Conservation (phyloP, 2,888 invertebrate genomes). For the Rotaria sp. region DNA sequence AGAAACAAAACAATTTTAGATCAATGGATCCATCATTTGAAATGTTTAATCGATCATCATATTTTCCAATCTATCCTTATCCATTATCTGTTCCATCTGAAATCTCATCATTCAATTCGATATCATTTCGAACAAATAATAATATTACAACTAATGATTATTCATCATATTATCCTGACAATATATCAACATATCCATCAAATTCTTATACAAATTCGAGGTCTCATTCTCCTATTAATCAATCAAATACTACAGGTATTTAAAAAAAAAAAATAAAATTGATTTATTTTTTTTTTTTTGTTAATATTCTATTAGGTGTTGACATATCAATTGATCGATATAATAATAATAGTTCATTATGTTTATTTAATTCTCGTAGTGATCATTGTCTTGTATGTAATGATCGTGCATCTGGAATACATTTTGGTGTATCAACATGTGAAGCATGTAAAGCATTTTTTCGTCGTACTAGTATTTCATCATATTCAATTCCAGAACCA, state of each 20-base stretch:
- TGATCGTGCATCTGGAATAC: background rate
- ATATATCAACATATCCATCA: background rate
- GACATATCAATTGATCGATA: too few species aligned
- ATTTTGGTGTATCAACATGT: slow-evolving; percentile 31
- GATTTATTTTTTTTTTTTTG: background rate
- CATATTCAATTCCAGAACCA: background rate
- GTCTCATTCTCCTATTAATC: background rate
- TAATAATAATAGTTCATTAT: background rate
- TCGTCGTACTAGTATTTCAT: background rate
- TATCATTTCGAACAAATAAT: background rate
- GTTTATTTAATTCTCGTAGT: background rate
- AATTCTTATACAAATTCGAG: background rate
- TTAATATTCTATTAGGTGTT: background rate
- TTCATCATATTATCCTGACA: background rate
- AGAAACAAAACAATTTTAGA: background rate
- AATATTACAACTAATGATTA: background rate
- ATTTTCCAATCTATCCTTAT: background rate
- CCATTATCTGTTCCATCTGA: background rate
- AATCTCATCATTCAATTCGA: background rate
- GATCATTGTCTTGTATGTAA: slow-evolving; percentile 1
- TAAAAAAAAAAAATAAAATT: background rate
- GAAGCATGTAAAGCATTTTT: slow-evolving; percentile 33
- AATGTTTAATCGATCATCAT: background rate
- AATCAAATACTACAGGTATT: background rate
- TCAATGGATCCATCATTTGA: background rate